Base-by-base conservation (phyloP, 2,888 invertebrate genomes). In the Acronicta aceris region DNA sequence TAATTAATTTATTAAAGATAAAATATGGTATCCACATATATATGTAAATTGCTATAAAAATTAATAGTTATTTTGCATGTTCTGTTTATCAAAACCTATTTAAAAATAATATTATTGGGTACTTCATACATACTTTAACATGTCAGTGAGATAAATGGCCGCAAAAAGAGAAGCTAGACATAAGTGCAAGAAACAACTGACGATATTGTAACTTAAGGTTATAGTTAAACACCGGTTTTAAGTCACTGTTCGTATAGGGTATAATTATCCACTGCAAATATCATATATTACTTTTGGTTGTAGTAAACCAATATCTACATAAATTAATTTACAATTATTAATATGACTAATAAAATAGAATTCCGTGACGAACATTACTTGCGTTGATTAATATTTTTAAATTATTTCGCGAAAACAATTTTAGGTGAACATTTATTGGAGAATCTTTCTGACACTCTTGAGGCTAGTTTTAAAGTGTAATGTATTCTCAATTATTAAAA, bases 181-280 rank as follows among this genome's bases (percentile, higher is more conserved):
- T 62, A 74, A 70, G 64, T 65, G 73, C 74, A 73, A 76, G 69
- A 65, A 65, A 81, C 76, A 81, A 78, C 69, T 73, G 68, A 68
- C 66, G 71, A 65, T 74, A 75, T 71, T 70, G 65, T 65, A 76
- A 75, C 56, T 74, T 75, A 79, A 82, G 73, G 69, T 78, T 81
- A 73, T 68, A 78, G 76, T 82, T 84, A 78, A 81, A 76, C 57
- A 49, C 49, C 70, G 70, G 70, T 74, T 78, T 68, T 76, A 72
- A n/a, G n/a, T n/a, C n/a, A n/a, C n/a, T n/a, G n/a, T n/a, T 76
- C 69, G 63, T 71, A 71, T 65, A 66, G 57, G 70, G 66, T 79
- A 80, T 81, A 79, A 84, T 83, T 78, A 84, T 71, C 65, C 74
- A 75, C 62, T 59, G 71, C 74, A 53, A 54, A 64, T 66, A 61